Conservation (phyloP, 2,888 invertebrate species). For the Dicroscelio sp. region DNA sequence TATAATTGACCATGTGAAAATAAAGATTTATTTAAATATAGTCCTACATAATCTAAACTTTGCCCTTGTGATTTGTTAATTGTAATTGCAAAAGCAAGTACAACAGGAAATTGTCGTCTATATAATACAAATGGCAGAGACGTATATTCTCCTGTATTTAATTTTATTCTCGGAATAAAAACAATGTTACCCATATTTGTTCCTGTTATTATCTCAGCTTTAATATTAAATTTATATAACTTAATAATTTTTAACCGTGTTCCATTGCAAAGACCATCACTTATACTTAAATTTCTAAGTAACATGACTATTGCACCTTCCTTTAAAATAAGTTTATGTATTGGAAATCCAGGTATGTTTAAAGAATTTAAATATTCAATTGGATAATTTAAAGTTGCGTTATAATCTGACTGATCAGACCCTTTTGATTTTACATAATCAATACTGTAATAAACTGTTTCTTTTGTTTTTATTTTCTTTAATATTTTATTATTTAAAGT, state of each 20-base stretch:
- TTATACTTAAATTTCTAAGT: conserved; percentile 73
- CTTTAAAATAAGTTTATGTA: conserved; percentile 51
- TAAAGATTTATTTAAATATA: background rate
- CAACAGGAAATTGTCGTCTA: background rate
- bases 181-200: background rate
- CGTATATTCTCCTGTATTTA: conserved; percentile 11
- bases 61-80: conserved; percentile 11
- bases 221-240: conserved; percentile 35
- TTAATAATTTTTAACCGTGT: conserved; percentile 70
- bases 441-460: conserved; percentile 43
- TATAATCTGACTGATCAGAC: conserved; percentile 23
- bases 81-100: conserved; percentile 2
- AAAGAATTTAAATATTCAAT: conserved; percentile 73
- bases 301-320: conserved; percentile 71
- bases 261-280: conserved; percentile 76
- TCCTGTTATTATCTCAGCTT: background rate
- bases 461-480: conserved; percentile 12
- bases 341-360: conserved; percentile 40
- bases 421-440: conserved; percentile 57
- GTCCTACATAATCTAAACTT: background rate
- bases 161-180: conserved; percentile 22
- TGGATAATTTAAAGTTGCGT: conserved; percentile 50
- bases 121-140: conserved; percentile 12
- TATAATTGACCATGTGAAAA: background rate
- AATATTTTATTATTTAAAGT: conserved; percentile 40